Conservation (phyloP, 2,888 invertebrate species). For the Rhabditoides inermis region DNA sequence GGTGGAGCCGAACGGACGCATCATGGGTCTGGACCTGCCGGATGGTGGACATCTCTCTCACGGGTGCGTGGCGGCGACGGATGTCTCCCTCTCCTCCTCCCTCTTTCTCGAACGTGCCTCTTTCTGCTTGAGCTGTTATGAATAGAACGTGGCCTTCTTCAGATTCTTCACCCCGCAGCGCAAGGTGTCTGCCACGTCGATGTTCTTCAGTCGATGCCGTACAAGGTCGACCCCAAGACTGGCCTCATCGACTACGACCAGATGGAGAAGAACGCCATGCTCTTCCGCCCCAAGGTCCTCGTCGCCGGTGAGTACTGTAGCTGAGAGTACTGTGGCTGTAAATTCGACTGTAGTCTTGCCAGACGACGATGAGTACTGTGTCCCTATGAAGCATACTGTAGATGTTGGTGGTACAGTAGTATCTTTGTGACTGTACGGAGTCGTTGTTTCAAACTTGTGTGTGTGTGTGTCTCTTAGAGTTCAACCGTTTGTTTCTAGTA, state of each 20-base stretch:
- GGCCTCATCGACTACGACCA: constrained; percentile 88
- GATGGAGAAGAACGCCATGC: constrained; percentile 69
- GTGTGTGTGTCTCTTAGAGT: not conserved
- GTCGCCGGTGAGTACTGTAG: constrained; percentile 76
- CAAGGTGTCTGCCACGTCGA: constrained; percentile 88
- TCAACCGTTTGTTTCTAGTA: not conserved
- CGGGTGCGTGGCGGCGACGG: constrained; percentile 36
- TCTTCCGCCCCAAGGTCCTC: constrained; percentile 84
- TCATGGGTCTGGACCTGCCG: constrained; percentile 86
- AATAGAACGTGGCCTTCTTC: constrained; percentile 12
- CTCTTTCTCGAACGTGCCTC: not conserved
- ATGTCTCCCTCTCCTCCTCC: too few species aligned
- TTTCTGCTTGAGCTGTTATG: not conserved
- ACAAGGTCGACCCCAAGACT: constrained; percentile 70
- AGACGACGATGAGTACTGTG: not conserved
- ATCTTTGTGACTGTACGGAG: not conserved
- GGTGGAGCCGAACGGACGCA: constrained; percentile 79
- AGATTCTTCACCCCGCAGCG: constrained; percentile 78
- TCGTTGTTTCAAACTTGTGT: not conserved
- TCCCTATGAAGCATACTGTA: not conserved
- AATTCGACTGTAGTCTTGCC: too few species aligned
- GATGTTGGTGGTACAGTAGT: not conserved
- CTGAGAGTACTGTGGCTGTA: too few species aligned
- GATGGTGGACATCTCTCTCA: constrained; percentile 79
- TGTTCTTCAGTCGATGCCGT: constrained; percentile 98